Conservation (phyloP, 2,888 invertebrate species). For the Torymus texanus region DNA sequence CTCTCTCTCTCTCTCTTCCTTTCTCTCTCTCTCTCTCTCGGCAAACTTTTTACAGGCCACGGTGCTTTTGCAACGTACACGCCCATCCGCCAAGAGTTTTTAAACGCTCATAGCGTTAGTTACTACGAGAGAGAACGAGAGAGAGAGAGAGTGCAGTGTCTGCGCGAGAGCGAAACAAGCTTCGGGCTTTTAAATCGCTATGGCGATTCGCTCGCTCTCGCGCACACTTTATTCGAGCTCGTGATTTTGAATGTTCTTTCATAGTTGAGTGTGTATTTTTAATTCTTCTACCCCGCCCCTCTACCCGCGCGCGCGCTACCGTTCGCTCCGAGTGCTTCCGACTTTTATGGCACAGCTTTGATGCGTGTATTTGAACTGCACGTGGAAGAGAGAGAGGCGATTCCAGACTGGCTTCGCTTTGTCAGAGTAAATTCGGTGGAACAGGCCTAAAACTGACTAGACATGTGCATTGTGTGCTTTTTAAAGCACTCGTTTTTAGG, state of each 20-base stretch:
- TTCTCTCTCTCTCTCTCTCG: too few relatives aligned
- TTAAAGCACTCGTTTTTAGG: neutral
- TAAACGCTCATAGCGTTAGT: constrained; percentile 10
- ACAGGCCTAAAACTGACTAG: too few relatives aligned
- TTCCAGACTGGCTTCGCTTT: too few relatives aligned
- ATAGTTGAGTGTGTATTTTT: constrained; percentile 1
- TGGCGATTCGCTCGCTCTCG: neutral
- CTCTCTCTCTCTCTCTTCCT: too few relatives aligned
- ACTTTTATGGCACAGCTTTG: neutral
- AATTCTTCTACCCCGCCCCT: neutral
- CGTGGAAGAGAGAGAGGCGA: too few relatives aligned
- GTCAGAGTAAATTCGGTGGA: too few relatives aligned
- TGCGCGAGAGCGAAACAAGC: constrained; percentile 13
- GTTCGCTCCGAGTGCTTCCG: neutral
- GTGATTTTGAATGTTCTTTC: constrained; percentile 35
- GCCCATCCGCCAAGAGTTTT: constrained; percentile 52
- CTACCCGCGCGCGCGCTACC: neutral
- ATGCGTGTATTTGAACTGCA: too few relatives aligned
- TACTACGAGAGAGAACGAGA: too few relatives aligned
- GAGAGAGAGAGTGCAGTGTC: too few relatives aligned
- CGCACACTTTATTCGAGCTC: constrained; percentile 8
- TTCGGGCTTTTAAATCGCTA: constrained; percentile 10
- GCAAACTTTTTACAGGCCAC: too few relatives aligned
- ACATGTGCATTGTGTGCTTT: too few relatives aligned
- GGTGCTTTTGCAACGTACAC: too few relatives aligned